Evolutionary conservation across 2,888 invertebrate genomes (phyloP).

Genomic region (Drosophila histrio): DNA sequence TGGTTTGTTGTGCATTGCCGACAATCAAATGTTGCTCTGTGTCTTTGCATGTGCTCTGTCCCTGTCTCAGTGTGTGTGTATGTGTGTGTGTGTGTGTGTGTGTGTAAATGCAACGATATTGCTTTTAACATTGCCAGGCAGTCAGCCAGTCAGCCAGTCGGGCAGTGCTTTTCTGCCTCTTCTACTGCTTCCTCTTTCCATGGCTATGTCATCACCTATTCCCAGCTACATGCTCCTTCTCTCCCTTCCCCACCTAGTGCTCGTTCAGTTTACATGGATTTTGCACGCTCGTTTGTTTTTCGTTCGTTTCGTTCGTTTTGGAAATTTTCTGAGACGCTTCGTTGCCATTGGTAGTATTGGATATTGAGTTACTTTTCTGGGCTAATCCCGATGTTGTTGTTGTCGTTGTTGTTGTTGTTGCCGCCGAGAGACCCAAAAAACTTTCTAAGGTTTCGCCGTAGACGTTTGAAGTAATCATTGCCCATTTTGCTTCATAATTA

Average conservation of each 20-base stretch:
- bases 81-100: conserved; percentile 8
- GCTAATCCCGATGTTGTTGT: conserved; percentile 48
- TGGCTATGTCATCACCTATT: conserved; percentile 53
- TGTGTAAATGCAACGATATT: conserved; percentile 54
- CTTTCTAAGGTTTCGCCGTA: conserved; percentile 68
- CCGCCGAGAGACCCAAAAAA: conserved; percentile 40
- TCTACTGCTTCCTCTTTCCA: conserved; percentile 53
- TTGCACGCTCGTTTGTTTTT: conserved; percentile 58
- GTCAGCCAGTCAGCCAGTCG: neutral
- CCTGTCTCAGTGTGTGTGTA: conserved; percentile 8
- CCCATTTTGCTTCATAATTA: conserved; percentile 68
- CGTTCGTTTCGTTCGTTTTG: conserved; percentile 38
- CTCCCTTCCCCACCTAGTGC: neutral
- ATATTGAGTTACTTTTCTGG: conserved; percentile 63
- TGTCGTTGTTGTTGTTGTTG: neutral
- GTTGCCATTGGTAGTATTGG: conserved; percentile 56
- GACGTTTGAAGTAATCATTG: conserved; percentile 62
- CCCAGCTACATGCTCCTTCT: neutral
- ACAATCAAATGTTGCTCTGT: conserved; percentile 71
- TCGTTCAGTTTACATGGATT: conserved; percentile 52
- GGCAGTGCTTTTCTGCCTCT: conserved; percentile 47
- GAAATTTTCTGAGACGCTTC: conserved; percentile 40
- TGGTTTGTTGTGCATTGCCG: conserved; percentile 74
- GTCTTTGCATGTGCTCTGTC: conserved; percentile 43
- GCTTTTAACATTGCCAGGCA: conserved; percentile 18